These are phyloP conservation scores for Corydoras sp. DNA, from an alignment of 2,113 vertebrate genomes.

Conservation along the genomic window DNA sequence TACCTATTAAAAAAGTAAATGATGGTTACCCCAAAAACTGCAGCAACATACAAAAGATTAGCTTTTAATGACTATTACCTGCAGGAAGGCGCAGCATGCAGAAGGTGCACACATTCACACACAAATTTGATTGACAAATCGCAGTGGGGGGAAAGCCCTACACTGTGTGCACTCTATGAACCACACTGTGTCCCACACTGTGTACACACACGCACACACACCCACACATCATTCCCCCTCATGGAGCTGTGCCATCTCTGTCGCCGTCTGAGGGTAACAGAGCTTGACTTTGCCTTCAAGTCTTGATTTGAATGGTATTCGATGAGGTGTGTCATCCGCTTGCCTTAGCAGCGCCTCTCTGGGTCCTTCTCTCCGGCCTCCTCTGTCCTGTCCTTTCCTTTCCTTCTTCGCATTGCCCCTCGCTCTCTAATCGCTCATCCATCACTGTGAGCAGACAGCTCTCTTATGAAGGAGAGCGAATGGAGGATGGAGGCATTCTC, in stretches of 20 bases:
- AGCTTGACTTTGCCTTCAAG: conserved; percentile 42
- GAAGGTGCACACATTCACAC: no score
- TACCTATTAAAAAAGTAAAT: no score
- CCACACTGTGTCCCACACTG: no score
- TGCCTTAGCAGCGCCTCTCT: conserved; percentile 27
- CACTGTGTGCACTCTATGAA: no score
- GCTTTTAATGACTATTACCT: no score
- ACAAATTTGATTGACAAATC: no score
- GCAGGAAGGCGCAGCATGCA: no score
- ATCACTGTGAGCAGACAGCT: conserved; percentile 34
- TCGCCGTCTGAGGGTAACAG: conserved; percentile 41
- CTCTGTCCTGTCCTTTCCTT: conserved; percentile 16
- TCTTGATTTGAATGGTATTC: conserved; percentile 48
- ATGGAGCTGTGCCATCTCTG: conserved; percentile 32
- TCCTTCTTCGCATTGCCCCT: background rate
- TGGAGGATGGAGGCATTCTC: conserved; percentile 39
- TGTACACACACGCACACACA: conserved; percentile 2
- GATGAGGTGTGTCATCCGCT: conserved; percentile 36
- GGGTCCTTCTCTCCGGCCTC: conserved; percentile 21
- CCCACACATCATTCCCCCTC: conserved; percentile 2
- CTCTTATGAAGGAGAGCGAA: conserved; percentile 43
- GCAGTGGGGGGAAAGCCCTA: no score
- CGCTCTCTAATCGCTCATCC: conserved; percentile 31
- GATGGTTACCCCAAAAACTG: no score
- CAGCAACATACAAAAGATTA: no score